Evolutionary conservation across 2,888 invertebrate species (phyloP).

Genomic region (Synergus umbraculus): DNA sequence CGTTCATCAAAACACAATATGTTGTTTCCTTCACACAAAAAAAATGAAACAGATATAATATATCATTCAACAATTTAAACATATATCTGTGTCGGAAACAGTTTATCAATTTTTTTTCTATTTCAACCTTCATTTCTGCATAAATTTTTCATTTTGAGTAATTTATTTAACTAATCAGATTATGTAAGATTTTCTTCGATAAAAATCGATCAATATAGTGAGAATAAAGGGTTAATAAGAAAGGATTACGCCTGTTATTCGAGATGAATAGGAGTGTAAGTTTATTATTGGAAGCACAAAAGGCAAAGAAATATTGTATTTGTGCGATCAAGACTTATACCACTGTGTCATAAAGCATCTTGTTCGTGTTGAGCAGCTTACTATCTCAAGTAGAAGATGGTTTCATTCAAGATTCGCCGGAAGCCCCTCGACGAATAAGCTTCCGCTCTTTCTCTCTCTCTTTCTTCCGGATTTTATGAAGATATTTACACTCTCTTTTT

Average conservation of each 20-base stretch:
- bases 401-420: constrained; percentile 38
- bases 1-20: background rate
- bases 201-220: background rate
- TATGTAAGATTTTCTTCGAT: background rate
- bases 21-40: background rate
- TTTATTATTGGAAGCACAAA: background rate
- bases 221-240: background rate
- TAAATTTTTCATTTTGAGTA: background rate
- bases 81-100: background rate
- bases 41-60: background rate
- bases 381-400: constrained; percentile 28
- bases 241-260: background rate
- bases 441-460: constrained; percentile 36
- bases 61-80: background rate
- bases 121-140: background rate
- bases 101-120: background rate
- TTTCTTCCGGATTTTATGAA: constrained; percentile 40
- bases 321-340: constrained; percentile 17
- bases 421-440: constrained; percentile 11
- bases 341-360: background rate
- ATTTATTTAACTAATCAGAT: background rate
- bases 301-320: constrained; percentile 25
- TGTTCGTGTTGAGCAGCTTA: constrained; percentile 16
- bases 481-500: constrained; percentile 20
- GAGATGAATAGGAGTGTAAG: background rate